Conservation (phyloP, 2,888 invertebrate genomes). For the Caenorhabditis japonica region DNA sequence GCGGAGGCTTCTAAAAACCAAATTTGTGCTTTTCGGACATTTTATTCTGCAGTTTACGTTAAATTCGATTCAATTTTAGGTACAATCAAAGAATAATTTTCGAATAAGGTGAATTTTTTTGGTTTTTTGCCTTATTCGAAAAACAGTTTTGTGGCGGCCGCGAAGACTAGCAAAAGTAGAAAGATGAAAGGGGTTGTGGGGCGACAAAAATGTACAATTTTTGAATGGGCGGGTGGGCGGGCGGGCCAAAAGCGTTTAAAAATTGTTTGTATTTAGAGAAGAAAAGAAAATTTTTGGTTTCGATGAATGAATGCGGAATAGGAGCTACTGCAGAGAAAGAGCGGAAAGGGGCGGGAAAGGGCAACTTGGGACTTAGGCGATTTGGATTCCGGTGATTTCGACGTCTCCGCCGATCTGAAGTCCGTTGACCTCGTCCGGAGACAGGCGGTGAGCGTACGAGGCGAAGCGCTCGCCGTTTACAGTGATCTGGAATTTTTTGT, state of each 20-base stretch:
- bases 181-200: too few relatives aligned
- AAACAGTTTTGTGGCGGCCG: too few relatives aligned
- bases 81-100: too few relatives aligned
- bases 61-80: not conserved
- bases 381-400: constrained; percentile 74
- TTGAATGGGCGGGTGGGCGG: too few relatives aligned
- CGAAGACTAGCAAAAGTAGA: not conserved
- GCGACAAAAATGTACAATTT: not conserved
- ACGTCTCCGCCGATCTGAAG: constrained; percentile 76
- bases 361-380: constrained; percentile 66
- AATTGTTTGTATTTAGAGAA: too few relatives aligned
- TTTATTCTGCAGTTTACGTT: constrained; percentile 35
- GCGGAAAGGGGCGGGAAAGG: constrained; percentile 20
- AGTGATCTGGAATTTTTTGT: constrained; percentile 68
- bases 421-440: constrained; percentile 76
- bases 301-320: too few relatives aligned
- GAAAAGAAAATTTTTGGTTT: too few relatives aligned
- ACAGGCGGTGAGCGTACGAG: constrained; percentile 77
- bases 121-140: too few relatives aligned
- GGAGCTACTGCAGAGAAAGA: constrained; percentile 29
- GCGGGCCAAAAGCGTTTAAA: too few relatives aligned
- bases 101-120: too few relatives aligned
- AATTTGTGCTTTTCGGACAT: constrained; percentile 24
- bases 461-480: constrained; percentile 77
- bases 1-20: too few relatives aligned